Evolutionary conservation across 2,113 vertebrate genomes (phyloP).

Genomic region (Gallinago jamesoni): DNA sequence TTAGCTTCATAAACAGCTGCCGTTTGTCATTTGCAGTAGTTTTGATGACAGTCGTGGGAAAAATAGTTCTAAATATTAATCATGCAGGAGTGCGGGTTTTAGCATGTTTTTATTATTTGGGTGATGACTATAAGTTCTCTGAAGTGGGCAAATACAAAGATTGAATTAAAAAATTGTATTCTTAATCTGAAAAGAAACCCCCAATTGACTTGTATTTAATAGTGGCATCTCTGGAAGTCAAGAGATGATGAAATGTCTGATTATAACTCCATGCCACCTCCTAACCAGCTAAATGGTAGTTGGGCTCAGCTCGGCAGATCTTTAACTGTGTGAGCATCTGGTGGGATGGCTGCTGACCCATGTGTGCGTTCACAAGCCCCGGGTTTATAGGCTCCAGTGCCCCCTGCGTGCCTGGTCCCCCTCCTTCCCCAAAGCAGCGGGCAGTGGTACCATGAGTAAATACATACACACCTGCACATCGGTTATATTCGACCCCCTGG

Average conservation of each 20-base stretch:
- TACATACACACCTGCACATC: rapidly evolving
- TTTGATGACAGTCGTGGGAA: background rate
- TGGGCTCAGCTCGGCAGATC: background rate
- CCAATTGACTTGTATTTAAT: background rate
- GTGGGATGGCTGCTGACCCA: background rate
- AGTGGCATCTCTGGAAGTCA: background rate
- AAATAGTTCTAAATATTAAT: background rate
- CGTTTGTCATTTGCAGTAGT: background rate
- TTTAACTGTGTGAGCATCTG: rapidly evolving
- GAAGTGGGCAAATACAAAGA: background rate
- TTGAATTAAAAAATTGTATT: background rate
- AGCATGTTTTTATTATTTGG: background rate
- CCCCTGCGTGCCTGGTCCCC: background rate
- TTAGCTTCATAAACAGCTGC: background rate
- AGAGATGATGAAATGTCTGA: background rate
- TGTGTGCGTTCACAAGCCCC: rapidly evolving
- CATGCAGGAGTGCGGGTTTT: background rate
- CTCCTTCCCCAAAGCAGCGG: background rate
- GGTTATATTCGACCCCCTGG: rapidly evolving
- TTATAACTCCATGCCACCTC: background rate
- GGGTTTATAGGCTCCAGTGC: background rate
- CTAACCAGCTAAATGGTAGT: background rate
- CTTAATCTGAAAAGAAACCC: background rate
- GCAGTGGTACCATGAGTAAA: background rate
- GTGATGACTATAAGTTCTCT: background rate